phyloP scores from a whole-genome alignment of 1,140 invertebrate species.

The Frieseomelitta varia region DNA sequence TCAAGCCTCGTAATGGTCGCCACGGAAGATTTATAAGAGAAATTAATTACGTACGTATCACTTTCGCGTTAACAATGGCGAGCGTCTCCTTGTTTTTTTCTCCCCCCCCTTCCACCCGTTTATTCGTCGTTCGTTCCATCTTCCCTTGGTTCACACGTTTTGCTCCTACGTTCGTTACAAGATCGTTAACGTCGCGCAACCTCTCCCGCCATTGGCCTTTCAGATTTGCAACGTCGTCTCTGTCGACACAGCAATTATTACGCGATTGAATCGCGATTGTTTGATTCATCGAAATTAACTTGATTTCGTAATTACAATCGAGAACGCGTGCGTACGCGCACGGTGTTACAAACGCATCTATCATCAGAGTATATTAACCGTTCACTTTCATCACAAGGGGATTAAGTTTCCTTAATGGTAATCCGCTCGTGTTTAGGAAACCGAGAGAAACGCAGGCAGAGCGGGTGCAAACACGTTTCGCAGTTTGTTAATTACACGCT shows the following conservation, averaged over 20 bases:
- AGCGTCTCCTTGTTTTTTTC: background rate
- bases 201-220: background rate
- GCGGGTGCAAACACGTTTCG: background rate
- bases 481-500: conserved; percentile 5
- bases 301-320: background rate
- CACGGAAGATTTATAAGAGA: conserved; percentile 65
- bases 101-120: background rate
- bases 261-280: background rate
- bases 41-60: conserved; percentile 66
- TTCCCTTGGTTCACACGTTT: conserved; percentile 33
- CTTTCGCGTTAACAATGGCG: conserved; percentile 60
- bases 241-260: background rate
- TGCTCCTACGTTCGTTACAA: conserved; percentile 25
- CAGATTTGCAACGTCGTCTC: conserved; percentile 10
- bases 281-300: conserved; percentile 5
- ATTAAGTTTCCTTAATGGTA: background rate
- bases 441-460: background rate
- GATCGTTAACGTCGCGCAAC: conserved; percentile 10
- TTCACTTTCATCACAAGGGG: background rate
- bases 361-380: background rate
- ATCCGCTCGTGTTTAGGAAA: background rate
- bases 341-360: background rate
- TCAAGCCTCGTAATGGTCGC: conserved; percentile 58
- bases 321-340: background rate
- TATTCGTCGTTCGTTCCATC: conserved; percentile 21